These are phyloP conservation scores for Athene cunicularia DNA, from an alignment of 2,113 vertebrate species.

Conservation along the genomic window DNA sequence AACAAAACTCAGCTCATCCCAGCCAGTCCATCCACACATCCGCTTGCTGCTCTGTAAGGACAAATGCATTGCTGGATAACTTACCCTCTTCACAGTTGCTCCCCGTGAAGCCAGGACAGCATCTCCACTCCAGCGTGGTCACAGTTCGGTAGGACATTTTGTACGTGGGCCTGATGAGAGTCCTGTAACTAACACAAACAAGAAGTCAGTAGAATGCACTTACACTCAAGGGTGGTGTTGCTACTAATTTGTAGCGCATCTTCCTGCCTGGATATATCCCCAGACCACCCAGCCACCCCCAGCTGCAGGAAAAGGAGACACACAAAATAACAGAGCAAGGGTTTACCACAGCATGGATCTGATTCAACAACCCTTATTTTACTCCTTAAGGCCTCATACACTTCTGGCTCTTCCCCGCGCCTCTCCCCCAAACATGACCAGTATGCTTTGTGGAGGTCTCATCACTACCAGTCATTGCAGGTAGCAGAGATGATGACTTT, in stretches of 20 bases:
- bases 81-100: conserved; percentile 89
- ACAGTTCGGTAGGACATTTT: conserved; percentile 88
- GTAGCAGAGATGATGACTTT: not conserved
- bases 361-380: not conserved
- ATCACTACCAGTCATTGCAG: not conserved
- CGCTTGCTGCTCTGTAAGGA: not conserved
- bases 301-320: not conserved
- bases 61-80: not conserved
- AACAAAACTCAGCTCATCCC: not conserved
- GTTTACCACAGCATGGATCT: rapidly evolving
- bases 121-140: conserved; percentile 90
- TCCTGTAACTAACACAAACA: conserved; percentile 90
- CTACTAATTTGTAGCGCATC: not conserved
- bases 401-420: not conserved
- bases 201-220: conserved; percentile 24
- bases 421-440: not conserved
- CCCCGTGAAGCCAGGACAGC: conserved; percentile 91
- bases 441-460: not conserved
- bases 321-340: not conserved
- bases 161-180: conserved; percentile 89
- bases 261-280: not conserved
- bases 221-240: rapidly evolving
- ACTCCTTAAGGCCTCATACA: not conserved
- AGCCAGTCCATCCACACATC: not conserved
- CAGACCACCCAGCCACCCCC: not conserved